phyloP scores from a whole-genome alignment of 1,140 invertebrate genomes.

The Drosophila kikkawai region DNA sequence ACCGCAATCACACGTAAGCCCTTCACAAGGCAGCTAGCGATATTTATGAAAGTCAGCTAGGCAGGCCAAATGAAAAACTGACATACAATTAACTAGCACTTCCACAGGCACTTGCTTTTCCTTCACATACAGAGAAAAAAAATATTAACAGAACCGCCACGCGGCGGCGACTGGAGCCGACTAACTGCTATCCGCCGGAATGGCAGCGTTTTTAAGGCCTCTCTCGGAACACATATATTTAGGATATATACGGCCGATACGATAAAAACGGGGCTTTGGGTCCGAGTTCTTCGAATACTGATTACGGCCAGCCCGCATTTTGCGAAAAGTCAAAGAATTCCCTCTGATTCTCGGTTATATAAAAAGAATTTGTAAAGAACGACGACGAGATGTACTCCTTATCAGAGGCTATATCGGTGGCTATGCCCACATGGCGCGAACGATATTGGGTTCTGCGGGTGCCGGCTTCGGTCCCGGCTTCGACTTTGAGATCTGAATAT shows the following conservation, averaged over 20 bases:
- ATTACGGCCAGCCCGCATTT: slow-evolving; percentile 9
- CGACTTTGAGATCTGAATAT: background rate
- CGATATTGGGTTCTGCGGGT: slow-evolving; percentile 9
- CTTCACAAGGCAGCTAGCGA: slow-evolving; percentile 84
- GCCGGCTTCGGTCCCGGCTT: background rate
- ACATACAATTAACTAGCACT: slow-evolving; percentile 58
- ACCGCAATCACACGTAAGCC: slow-evolving; percentile 79
- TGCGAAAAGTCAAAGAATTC: slow-evolving; percentile 26
- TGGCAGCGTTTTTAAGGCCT: slow-evolving; percentile 22
- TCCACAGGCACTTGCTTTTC: background rate
- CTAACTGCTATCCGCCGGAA: slow-evolving; percentile 15
- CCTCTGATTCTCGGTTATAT: slow-evolving; percentile 10
- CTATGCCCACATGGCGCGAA: slow-evolving; percentile 1
- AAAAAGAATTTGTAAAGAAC: slow-evolving; percentile 4
- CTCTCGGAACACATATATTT: slow-evolving; percentile 4
- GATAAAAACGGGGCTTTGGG: background rate
- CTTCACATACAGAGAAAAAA: background rate
- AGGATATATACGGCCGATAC: slow-evolving; percentile 25
- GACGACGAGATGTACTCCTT: background rate
- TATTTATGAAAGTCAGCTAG: slow-evolving; percentile 69
- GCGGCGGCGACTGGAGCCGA: slow-evolving; percentile 15
- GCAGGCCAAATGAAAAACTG: slow-evolving; percentile 79
- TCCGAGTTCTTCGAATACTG: slow-evolving; percentile 17
- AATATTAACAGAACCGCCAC: slow-evolving; percentile 1
- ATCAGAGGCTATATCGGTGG: slow-evolving; percentile 17